Evolutionary conservation across 2,113 vertebrate genomes (phyloP).

Genomic region (Steatornis caripensis): DNA sequence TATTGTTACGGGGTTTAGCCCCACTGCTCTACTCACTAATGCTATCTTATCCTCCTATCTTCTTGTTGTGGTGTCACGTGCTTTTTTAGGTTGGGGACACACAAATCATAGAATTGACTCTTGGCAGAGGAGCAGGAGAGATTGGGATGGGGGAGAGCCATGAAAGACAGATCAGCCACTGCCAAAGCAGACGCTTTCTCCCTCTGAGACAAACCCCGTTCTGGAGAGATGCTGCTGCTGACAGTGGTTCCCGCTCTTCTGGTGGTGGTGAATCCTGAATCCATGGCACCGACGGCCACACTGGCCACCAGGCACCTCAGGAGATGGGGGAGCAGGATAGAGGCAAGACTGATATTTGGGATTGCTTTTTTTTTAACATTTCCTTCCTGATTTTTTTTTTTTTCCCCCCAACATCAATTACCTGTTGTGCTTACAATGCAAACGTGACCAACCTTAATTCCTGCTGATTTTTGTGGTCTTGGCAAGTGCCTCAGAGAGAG

Average conservation of each 20-base stretch:
- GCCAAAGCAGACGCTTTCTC: not conserved
- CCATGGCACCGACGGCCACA: fast-evolving
- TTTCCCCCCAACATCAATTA: not conserved
- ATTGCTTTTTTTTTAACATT: not conserved
- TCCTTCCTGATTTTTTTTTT: not conserved
- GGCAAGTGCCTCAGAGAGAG: not conserved
- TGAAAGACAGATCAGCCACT: not conserved
- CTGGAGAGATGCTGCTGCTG: not conserved
- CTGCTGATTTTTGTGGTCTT: not conserved
- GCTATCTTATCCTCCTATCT: not conserved
- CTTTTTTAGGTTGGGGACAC: not conserved
- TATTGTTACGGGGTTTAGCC: not conserved
- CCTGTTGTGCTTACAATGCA: not conserved
- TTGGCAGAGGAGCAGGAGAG: not conserved
- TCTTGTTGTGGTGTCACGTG: not conserved
- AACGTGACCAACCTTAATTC: not conserved
- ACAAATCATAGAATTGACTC: not conserved
- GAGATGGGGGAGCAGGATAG: not conserved
- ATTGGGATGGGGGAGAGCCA: not conserved
- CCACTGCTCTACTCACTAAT: not conserved
- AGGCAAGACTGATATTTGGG: not conserved
- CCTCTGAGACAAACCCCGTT: not conserved
- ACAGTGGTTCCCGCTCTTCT: not conserved
- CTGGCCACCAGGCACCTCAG: not conserved
- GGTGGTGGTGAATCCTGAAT: not conserved